These are phyloP conservation scores for Bombus polaris DNA, from an alignment of 1,140 invertebrate species.

Conservation along the genomic window DNA sequence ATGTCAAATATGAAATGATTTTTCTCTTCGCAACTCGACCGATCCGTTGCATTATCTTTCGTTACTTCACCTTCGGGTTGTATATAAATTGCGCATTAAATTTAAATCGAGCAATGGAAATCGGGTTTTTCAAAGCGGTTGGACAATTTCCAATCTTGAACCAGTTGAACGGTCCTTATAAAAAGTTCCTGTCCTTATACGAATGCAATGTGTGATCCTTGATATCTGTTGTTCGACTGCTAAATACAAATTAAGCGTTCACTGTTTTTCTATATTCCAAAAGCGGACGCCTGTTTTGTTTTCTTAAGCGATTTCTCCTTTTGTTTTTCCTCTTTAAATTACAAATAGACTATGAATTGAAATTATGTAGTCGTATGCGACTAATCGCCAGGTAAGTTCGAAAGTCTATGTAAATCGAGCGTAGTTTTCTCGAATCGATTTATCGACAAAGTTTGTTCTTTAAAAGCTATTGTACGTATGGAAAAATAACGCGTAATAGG, in stretches of 20 bases:
- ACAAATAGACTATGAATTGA: background rate
- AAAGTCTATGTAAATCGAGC: background rate
- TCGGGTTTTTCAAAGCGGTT: background rate
- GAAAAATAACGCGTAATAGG: too few relatives aligned
- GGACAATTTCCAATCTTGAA: slow-evolving; percentile 46
- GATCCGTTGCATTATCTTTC: background rate
- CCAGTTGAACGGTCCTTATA: slow-evolving; percentile 31
- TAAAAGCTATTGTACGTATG: too few relatives aligned
- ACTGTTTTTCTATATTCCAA: background rate
- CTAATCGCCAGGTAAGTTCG: background rate
- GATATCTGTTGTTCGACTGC: background rate
- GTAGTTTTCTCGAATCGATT: background rate
- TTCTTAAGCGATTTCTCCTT: background rate
- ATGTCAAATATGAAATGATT: background rate
- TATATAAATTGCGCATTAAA: background rate
- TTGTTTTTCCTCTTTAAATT: background rate
- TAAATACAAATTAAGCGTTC: slow-evolving; percentile 23
- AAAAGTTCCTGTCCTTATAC: slow-evolving; percentile 38
- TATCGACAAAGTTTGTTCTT: background rate
- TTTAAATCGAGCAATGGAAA: background rate
- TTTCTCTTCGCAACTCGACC: background rate
- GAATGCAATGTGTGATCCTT: background rate
- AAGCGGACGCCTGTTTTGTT: slow-evolving; percentile 9
- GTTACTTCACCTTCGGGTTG: background rate
- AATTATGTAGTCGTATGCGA: background rate